Percentiles rank a stretch among this genome's conserved stretches.
Evolutionary conservation across 2,888 invertebrate species (phyloP).

Genomic region (Nemoura dubitans): DNA sequence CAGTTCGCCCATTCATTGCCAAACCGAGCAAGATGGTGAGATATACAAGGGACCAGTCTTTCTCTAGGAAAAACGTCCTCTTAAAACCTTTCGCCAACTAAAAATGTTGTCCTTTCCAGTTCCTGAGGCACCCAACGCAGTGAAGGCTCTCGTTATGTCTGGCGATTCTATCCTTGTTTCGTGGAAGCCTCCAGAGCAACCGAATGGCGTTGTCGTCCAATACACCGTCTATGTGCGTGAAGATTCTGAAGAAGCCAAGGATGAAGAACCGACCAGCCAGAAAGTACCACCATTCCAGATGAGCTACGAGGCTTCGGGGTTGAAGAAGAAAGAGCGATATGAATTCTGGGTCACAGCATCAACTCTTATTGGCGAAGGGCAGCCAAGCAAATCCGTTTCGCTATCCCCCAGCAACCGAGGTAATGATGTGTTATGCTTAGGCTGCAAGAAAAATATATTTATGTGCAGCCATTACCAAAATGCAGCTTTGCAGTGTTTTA

Average conservation of each 20-base stretch:
- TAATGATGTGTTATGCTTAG: constrained; percentile 56
- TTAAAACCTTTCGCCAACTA: not conserved
- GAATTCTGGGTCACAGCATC: constrained; percentile 96
- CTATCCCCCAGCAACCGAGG: constrained; percentile 85
- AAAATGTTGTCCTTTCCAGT: constrained; percentile 65
- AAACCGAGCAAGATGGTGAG: constrained; percentile 94
- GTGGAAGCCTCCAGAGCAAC: constrained; percentile 92
- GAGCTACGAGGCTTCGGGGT: constrained; percentile 85
- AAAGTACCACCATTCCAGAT: constrained; percentile 82
- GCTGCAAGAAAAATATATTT: constrained; percentile 44
- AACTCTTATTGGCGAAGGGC: constrained; percentile 93
- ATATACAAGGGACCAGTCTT: too few relatives aligned
- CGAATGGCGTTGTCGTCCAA: constrained; percentile 92
- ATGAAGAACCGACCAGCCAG: constrained; percentile 57
- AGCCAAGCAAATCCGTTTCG: constrained; percentile 85
- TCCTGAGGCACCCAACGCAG: constrained; percentile 91
- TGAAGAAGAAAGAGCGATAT: constrained; percentile 83
- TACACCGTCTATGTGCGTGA: constrained; percentile 85
- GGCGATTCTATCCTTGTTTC: constrained; percentile 90
- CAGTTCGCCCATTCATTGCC: constrained; percentile 87
- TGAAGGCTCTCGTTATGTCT: constrained; percentile 93
- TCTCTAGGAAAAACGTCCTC: too few relatives aligned
- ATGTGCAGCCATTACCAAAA: too few relatives aligned
- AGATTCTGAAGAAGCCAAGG: constrained; percentile 56
- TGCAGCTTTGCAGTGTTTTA: not conserved